These are phyloP conservation scores for Pterocles burchelli DNA, from an alignment of 2,113 vertebrate genomes.

Conservation along the genomic window DNA sequence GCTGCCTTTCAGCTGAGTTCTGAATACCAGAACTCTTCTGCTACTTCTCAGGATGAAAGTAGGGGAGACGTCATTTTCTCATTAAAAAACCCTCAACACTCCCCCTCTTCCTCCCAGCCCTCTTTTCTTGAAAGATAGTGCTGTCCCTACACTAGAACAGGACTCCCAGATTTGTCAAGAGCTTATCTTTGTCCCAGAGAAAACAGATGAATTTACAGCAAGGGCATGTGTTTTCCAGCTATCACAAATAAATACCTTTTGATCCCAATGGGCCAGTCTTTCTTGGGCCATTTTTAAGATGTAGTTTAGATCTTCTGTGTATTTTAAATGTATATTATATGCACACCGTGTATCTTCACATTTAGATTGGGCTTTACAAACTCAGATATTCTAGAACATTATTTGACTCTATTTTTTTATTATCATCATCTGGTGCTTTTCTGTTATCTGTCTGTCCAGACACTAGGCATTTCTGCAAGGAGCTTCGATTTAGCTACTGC, in stretches of 20 bases:
- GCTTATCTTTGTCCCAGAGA: not conserved
- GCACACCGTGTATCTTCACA: not conserved
- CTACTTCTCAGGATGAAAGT: not conserved
- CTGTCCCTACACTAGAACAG: not conserved
- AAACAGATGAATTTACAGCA: not conserved
- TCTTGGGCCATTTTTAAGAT: not conserved
- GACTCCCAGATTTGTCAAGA: not conserved
- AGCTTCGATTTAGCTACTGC: not conserved
- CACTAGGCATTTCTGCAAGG: not conserved
- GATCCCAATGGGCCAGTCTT: not conserved
- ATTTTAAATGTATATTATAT: not conserved
- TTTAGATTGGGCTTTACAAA: not conserved
- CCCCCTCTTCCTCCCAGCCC: accelerated
- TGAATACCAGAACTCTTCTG: not conserved
- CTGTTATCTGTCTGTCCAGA: not conserved
- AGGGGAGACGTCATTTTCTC: not conserved
- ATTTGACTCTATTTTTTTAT: not conserved
- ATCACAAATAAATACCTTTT: not conserved
- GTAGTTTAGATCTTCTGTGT: not conserved
- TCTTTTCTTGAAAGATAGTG: not conserved
- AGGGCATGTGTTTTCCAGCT: not conserved
- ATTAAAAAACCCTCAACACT: not conserved
- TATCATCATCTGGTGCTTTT: not conserved
- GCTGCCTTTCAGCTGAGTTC: not conserved
- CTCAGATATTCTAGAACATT: not conserved